These are phyloP conservation scores for Ophion slaviceki DNA, from an alignment of 2,888 invertebrate genomes.

Conservation along the genomic window DNA sequence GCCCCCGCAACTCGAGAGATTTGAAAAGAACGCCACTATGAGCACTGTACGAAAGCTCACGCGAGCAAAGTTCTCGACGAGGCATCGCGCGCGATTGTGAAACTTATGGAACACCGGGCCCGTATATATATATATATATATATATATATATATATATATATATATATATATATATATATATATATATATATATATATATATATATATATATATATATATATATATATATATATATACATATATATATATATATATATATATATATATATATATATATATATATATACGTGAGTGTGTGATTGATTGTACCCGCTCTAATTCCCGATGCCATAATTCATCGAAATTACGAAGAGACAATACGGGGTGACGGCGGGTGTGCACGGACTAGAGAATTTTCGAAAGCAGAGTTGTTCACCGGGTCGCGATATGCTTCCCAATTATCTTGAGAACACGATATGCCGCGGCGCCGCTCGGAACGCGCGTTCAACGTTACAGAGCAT, in stretches of 20 bases:
- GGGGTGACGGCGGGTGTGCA: neutral
- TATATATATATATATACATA: too few species aligned
- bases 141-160: neutral
- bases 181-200: neutral
- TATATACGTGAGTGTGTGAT: neutral
- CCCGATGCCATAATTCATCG: constrained; percentile 27
- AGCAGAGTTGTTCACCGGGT: constrained; percentile 30
- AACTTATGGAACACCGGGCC: constrained; percentile 24
- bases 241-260: neutral
- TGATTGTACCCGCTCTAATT: neutral
- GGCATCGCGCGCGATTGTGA: neutral
- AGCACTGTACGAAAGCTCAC: neutral
- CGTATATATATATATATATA: constrained; percentile 6
- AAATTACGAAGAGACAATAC: constrained; percentile 38
- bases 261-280: neutral
- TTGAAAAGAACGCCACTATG: constrained; percentile 41
- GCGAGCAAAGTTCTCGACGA: constrained; percentile 41
- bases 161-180: neutral
- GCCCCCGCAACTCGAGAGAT: neutral
- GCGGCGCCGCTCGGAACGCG: constrained; percentile 3
- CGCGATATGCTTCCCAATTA: constrained; percentile 50
- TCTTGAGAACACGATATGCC: constrained; percentile 54
- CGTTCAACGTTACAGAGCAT: constrained; percentile 5
- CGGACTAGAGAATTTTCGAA: constrained; percentile 45
- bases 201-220: too few species aligned